Conservation (phyloP, 1,140 invertebrate species). For the Bathynomus jamesi region DNA sequence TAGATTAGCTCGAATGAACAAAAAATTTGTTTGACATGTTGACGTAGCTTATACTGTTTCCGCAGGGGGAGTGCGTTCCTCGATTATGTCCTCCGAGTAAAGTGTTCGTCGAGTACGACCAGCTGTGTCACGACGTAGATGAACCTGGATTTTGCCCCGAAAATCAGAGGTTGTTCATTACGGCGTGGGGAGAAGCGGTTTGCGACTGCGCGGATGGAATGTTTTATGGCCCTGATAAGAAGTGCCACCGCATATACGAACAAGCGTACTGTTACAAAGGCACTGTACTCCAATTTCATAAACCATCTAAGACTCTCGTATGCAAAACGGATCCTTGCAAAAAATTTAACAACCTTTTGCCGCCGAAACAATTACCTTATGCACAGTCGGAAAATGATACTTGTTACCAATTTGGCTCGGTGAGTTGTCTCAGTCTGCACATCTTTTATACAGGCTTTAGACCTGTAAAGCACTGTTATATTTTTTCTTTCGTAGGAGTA, state of each 20-base stretch:
- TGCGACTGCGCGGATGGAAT: slow-evolving; percentile 36
- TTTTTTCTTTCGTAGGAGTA: no score
- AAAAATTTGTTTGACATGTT: neutral
- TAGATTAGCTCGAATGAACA: neutral
- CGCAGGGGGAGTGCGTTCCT: slow-evolving; percentile 36
- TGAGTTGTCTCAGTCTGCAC: neutral
- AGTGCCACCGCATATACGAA: slow-evolving; percentile 30
- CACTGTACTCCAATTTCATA: slow-evolving; percentile 28
- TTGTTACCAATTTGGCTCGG: slow-evolving; percentile 35
- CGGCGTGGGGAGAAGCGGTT: slow-evolving; percentile 30
- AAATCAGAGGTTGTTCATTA: slow-evolving; percentile 29
- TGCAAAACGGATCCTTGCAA: slow-evolving; percentile 26
- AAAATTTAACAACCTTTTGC: slow-evolving; percentile 19
- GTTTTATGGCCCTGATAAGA: slow-evolving; percentile 24
- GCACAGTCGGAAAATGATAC: slow-evolving; percentile 21
- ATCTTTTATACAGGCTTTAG: no score
- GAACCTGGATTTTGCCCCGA: slow-evolving; percentile 33
- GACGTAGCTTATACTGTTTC: neutral
- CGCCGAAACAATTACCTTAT: slow-evolving; percentile 28
- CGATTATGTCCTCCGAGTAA: slow-evolving; percentile 27
- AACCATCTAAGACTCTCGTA: slow-evolving; percentile 20
- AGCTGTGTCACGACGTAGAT: slow-evolving; percentile 36
- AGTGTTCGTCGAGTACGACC: slow-evolving; percentile 29
- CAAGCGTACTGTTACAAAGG: slow-evolving; percentile 26
- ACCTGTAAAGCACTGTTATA: no score